Percentiles rank a stretch among this genome's conserved stretches.
Evolutionary conservation across 2,888 invertebrate genomes (phyloP).

Genomic region (Galeopsomyia nigrocyanea): DNA sequence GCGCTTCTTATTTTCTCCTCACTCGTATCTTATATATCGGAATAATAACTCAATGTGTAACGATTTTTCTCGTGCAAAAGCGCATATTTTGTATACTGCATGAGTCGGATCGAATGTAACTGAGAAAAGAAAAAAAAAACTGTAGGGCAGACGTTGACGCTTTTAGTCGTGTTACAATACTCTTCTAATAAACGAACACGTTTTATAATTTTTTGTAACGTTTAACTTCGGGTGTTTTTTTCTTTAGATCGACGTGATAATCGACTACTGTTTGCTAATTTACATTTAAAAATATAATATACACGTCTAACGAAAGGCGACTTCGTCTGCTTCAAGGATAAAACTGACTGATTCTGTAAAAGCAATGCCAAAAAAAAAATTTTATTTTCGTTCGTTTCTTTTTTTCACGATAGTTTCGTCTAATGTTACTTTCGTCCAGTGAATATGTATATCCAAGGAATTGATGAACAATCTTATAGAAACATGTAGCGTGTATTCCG

Average conservation of each 20-base stretch:
- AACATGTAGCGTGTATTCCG: conserved; percentile 9
- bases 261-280: no score
- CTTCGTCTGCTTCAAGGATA: conserved; percentile 33
- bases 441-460: conserved; percentile 34
- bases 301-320: conserved; percentile 9
- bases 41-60: not conserved
- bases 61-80: no score
- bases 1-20: conserved; percentile 19
- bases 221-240: no score
- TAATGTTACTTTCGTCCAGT: conserved; percentile 32
- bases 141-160: not conserved
- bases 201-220: not conserved
- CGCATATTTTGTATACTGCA: no score
- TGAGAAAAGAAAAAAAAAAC: no score
- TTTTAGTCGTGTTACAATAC: not conserved
- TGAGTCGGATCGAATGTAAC: no score
- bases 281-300: no score
- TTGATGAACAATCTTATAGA: conserved; percentile 33
- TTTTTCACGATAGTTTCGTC: conserved; percentile 14
- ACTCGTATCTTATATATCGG: conserved; percentile 9
- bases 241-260: no score
- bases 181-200: not conserved
- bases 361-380: conserved; percentile 50
- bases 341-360: conserved; percentile 47
- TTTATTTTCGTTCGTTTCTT: conserved; percentile 16